Percentiles rank a stretch among this genome's conserved stretches.
Conservation (phyloP, 1,140 invertebrate species). For the Brachionus koreanus region DNA sequence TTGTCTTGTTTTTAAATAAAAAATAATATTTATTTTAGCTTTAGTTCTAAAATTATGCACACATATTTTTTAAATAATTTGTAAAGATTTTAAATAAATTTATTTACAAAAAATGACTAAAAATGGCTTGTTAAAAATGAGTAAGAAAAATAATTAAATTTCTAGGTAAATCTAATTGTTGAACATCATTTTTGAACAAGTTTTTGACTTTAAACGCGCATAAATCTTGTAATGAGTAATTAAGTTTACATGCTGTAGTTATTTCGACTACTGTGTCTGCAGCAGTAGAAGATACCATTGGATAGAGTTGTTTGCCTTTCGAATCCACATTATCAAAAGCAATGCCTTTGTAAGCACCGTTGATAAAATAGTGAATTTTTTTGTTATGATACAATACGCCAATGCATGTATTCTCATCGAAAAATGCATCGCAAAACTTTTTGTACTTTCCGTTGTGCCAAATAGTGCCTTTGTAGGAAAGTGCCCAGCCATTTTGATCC, state of each 20-base stretch:
- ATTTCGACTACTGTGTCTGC: slow-evolving; percentile 65
- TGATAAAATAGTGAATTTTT: slow-evolving; percentile 71
- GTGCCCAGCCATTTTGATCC: slow-evolving; percentile 68
- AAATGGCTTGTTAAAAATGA: not conserved
- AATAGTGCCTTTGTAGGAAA: slow-evolving; percentile 70
- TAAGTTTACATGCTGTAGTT: not conserved
- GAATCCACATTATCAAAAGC: slow-evolving; percentile 55
- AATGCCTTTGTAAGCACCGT: slow-evolving; percentile 65
- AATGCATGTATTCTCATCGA: slow-evolving; percentile 66
- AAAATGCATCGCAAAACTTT: slow-evolving; percentile 67
- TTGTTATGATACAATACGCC: slow-evolving; percentile 64
- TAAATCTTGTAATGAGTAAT: slow-evolving; percentile 6
- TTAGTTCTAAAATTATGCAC: too few species aligned
- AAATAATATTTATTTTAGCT: too few species aligned
- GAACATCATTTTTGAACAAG: not conserved
- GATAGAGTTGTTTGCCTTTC: slow-evolving; percentile 64
- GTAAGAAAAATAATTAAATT: not conserved
- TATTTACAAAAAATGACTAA: not conserved
- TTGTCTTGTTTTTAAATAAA: too few species aligned
- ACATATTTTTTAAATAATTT: not conserved
- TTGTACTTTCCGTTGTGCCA: slow-evolving; percentile 66
- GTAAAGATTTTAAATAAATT: not conserved
- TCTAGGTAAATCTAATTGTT: not conserved
- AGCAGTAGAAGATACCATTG: slow-evolving; percentile 69
- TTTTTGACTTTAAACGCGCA: not conserved